Evolutionary conservation across 2,113 vertebrate species (phyloP), one percentile per base, ranked within the genome.

Genomic region (Herpailurus yagouaroundi): DNA sequence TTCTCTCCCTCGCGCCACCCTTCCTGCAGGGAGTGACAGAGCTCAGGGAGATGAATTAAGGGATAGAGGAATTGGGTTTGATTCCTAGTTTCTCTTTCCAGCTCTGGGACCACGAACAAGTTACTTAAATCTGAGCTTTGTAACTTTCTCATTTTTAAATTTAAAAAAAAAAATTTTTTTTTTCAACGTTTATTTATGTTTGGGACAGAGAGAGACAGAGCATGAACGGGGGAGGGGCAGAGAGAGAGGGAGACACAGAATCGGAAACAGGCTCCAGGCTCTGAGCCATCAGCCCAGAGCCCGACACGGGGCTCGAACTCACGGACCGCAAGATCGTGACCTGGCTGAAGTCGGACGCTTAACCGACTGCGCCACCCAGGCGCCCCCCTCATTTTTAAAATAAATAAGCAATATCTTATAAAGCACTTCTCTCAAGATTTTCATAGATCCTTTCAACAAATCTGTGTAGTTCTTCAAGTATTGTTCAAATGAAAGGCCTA

Each of bases 141-240:
- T n/a, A 90, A 48, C 90, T 87, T 90, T 25, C 23, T 95, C 0
- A 19, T 95, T 91, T 94, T 76, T 21, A 85, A 86, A 97, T n/a
- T n/a, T n/a, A n/a, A n/a, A n/a, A n/a, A n/a, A n/a, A n/a, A n/a
- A n/a, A n/a, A n/a, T n/a, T n/a, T n/a, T n/a, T n/a, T n/a, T n/a
- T n/a, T n/a, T n/a, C n/a, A n/a, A n/a, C n/a, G n/a, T n/a, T n/a
- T n/a, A n/a, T n/a, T n/a, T n/a, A n/a, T n/a, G n/a, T n/a, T n/a
- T n/a, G n/a, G n/a, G n/a, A n/a, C n/a, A n/a, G n/a, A n/a, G n/a
- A n/a, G n/a, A n/a, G n/a, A n/a, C n/a, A n/a, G n/a, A n/a, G n/a
- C n/a, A n/a, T n/a, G n/a, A n/a, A n/a, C n/a, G n/a, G n/a, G n/a
- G n/a, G n/a, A n/a, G n/a, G n/a, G n/a, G n/a, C n/a, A n/a, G n/a